Evolutionary conservation across 92 coral and sea anemone genomes (phyloP), one percentile per base, ranked within the genome.

Genomic region (Paramuricea clavata): DNA sequence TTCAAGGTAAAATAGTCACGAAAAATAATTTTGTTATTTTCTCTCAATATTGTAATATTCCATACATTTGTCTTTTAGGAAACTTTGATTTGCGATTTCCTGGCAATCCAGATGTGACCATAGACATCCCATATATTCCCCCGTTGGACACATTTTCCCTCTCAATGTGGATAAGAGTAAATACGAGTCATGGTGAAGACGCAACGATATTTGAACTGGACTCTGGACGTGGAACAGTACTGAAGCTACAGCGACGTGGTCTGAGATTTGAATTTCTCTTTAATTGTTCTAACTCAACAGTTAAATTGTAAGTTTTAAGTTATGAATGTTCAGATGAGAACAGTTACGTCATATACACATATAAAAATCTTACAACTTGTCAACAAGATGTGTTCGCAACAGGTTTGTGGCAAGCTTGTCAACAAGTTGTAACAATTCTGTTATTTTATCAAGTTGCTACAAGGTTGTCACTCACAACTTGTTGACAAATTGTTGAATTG

Each of bases 151-250:
- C 22, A 12, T 35, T 72, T 26, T 2, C 52, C 25, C 17, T 72
- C n/a, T 72, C 50, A 16, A 34, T 72, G 78, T 72, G 78, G 78
- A 28, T 72, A 7, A 35, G 26, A 34, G 26, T 27, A 11, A 72
- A 72, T 21, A 12, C 36, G 50, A 72, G 56, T 56, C 25, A 33
- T 33, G 78, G 52, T 25, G 12, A 25, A 19, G 15, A 26, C 11
- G 41, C 78, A 27, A 12, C 78, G 5, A 49, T 72, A 33, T 72
- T 72, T 36, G 43, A 43, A 15, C 44, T 72, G 26, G 44, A 42
- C 8, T 72, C 78, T 12, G 43, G 57, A 42, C 4, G 25, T 33
- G 54, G 52, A 16, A 35, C 52, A 35, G 15, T 43, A 4, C 27
- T 72, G 78, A 33, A 43, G 78, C 12, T n/a, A 16, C 12, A 4